phyloP scores from a whole-genome alignment of 2,797 vertebrate genomes.

The Oryzias sinensis region DNA sequence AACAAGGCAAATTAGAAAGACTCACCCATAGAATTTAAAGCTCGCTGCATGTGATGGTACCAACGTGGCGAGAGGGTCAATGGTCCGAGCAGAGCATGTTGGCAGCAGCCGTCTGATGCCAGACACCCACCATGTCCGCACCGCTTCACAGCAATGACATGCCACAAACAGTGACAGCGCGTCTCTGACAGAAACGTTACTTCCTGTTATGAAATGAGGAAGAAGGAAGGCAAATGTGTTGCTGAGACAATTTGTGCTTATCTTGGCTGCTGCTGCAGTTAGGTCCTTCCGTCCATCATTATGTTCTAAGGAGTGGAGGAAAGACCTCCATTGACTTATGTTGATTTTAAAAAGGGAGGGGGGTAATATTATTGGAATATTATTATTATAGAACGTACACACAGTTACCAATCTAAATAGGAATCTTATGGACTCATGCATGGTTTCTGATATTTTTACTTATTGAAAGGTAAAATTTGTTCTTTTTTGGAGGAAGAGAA shows the following conservation, averaged over 20 bases:
- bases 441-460: too few relatives aligned
- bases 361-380: too few relatives aligned
- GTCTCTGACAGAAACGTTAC: conserved; percentile 53
- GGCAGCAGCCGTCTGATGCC: conserved; percentile 5
- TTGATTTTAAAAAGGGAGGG: too few relatives aligned
- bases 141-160: conserved; percentile 16
- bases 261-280: not conserved
- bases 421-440: too few relatives aligned
- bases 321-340: too few relatives aligned
- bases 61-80: conserved; percentile 15
- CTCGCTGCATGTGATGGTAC: conserved; percentile 27
- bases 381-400: too few relatives aligned
- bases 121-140: conserved; percentile 23
- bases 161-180: conserved; percentile 37
- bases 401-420: too few relatives aligned
- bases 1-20: not conserved
- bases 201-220: conserved; percentile 80
- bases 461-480: too few relatives aligned
- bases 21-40: conserved; percentile 34
- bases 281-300: not conserved
- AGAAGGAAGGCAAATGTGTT: conserved; percentile 42
- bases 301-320: too few relatives aligned
- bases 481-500: too few relatives aligned
- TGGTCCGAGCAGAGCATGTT: conserved; percentile 18
- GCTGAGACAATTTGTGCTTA: conserved; percentile 11